Base-by-base conservation (phyloP, 2,113 vertebrate species). In the Atrichornis clamosus region DNA sequence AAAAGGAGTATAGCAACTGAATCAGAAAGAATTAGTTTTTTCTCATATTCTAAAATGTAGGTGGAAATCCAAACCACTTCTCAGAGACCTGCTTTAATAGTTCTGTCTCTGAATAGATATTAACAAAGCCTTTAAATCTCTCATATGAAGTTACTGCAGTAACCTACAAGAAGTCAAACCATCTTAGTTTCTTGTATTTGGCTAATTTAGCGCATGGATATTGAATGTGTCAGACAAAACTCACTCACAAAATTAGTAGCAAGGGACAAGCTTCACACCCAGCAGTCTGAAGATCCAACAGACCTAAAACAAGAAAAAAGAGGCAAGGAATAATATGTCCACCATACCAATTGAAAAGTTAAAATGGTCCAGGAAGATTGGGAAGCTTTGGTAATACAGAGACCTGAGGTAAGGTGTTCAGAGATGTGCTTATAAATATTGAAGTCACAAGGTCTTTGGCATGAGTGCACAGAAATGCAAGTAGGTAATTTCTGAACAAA, bases 41-140 rank as follows among this genome's bases (percentile, higher is more conserved):
- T 19, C 9, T 85, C 13, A 4, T 59, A 15, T 35, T 63, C 23
- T 53, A 46, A 53, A 88, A 32, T 58, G 14, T 22, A 42, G 24
- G 3, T 80, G 15, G 27, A 88, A 90, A 92, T 65, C 17, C 24
- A 70, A 67, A 85, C 13, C 5, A 15, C 7, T 60, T 72, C 24
- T 12, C 32, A 37, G 55, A 64, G 18, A 53, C 13, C 28, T 90
- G 24, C 30, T 92, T 87, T 84, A 70, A 18, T 28, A 53, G 6
- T 46, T 14, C 18, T 62, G 4, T 37, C 10, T 84, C 11, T 69
- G 46, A 64, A 30, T 1, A 35, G 21, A 32, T 30, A 33, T 21
- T 23, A 8, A 37, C 59, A 78, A 41, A 24, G 0, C 0, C 1
- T 3, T 59, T 56, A 23, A 81, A 28, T 8, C 4, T 4, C 10